Percentiles rank a stretch among this genome's conserved stretches.
Evolutionary conservation across 1,140 invertebrate genomes (phyloP).

Genomic region (Mamestra configurata): DNA sequence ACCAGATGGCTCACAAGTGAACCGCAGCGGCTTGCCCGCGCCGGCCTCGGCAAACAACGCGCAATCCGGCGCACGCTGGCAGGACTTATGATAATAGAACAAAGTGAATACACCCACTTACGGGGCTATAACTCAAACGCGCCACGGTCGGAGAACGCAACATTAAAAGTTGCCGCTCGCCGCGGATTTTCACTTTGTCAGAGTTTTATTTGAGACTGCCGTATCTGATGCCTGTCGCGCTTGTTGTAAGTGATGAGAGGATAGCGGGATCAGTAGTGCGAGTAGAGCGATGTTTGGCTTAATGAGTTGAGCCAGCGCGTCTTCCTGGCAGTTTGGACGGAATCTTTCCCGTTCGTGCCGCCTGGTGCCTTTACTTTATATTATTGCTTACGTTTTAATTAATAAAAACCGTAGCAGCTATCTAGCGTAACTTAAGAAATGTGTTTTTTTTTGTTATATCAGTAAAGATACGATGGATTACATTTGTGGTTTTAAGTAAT

Average conservation of each 20-base stretch:
- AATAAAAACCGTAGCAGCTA: no score
- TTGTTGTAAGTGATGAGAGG: not conserved
- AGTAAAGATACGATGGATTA: no score
- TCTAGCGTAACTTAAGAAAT: no score
- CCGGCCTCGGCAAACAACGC: not conserved
- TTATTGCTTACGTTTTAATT: no score
- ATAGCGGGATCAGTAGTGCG: no score
- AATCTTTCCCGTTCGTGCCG: no score
- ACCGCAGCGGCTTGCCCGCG: not conserved
- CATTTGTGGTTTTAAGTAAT: no score
- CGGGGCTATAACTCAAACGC: conserved; percentile 25
- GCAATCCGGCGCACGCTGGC: not conserved
- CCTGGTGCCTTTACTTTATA: no score
- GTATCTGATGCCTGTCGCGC: conserved; percentile 64
- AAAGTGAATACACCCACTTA: conserved; percentile 44
- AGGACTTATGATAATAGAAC: conserved; percentile 41
- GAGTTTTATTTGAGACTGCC: conserved; percentile 69
- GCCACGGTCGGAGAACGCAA: not conserved
- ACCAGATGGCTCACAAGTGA: not conserved
- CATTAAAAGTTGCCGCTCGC: conserved; percentile 42
- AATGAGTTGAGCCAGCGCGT: no score
- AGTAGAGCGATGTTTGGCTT: no score
- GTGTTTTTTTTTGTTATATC: no score
- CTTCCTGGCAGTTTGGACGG: no score
- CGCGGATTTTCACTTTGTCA: conserved; percentile 78